phyloP scores from a whole-genome alignment of 30 jellyfish, hydroid and myxozoan genomes.

The Haliclystus octoradiatus region DNA sequence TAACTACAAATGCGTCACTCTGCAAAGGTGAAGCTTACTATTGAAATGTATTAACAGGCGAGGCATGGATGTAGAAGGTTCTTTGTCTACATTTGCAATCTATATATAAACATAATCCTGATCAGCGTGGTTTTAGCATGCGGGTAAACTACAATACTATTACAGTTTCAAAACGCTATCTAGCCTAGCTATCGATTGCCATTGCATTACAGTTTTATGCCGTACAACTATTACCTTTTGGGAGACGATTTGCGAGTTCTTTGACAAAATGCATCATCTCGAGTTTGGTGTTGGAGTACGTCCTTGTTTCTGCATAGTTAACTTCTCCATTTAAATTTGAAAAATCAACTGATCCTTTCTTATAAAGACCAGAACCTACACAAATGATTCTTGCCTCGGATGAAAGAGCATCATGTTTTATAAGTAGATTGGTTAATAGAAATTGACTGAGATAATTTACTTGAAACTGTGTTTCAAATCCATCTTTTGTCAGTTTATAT shows the following conservation, averaged over 20 bases:
- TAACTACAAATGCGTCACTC: too few species aligned
- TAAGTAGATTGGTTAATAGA: slow-evolving; percentile 51
- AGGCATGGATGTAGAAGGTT: too few species aligned
- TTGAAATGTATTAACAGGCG: too few species aligned
- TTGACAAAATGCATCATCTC: slow-evolving; percentile 45
- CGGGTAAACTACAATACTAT: too few species aligned
- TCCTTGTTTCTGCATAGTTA: slow-evolving; percentile 22
- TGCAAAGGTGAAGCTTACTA: too few species aligned
- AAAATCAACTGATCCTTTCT: slow-evolving; percentile 57
- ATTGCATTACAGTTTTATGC: too few species aligned
- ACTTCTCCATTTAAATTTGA: slow-evolving; percentile 46
- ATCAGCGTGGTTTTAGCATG: too few species aligned
- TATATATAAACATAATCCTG: too few species aligned
- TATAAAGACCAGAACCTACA: slow-evolving; percentile 68
- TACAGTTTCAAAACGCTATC: too few species aligned
- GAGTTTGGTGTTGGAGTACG: slow-evolving; percentile 59
- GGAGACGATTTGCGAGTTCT: slow-evolving; percentile 48
- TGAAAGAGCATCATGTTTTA: slow-evolving; percentile 20
- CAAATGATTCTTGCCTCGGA: slow-evolving; percentile 43
- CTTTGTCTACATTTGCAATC: too few species aligned
- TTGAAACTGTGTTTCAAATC: slow-evolving; percentile 75
- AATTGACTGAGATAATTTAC: slow-evolving; percentile 89
- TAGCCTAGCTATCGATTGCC: too few species aligned
- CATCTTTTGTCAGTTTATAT: slow-evolving; percentile 60
- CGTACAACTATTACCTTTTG: slow-evolving; percentile 59